Base-by-base conservation (phyloP, 2,113 vertebrate species). In the Chloropsis hardwickii region DNA sequence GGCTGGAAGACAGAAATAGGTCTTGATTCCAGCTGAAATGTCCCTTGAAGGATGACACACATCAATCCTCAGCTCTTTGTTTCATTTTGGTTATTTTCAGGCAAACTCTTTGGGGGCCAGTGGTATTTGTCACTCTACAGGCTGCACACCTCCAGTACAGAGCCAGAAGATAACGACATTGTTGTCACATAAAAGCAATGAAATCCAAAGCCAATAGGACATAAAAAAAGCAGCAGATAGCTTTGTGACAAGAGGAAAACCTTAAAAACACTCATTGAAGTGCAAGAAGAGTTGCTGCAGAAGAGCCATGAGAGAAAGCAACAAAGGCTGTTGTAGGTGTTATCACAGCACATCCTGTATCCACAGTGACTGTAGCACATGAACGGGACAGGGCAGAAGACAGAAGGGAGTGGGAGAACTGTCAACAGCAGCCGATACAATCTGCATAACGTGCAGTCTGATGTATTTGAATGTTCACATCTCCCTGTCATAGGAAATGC, bases 131-230 rank as follows among this genome's bases (percentile, higher is more conserved):
- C 58, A 31, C 39, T 42, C 48, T 56, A 28, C 44, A 82, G 48
- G 35, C 44, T 77, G 45, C 69, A 70, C 28, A 53, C 39, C 18
- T 53, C 40, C 31, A 6, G 7, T 24, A 48, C 9, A 28, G 35
- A 79, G 15, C 20, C 33, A 82, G 44, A 76, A 28, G 15, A 27
- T 1, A 60, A 28, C 1, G 0, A 61, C 1, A 1, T 14, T 39
- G 6, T 10, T 35, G 7, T 47, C 31, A 23, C 33, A 48, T 7
- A n/a, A 24, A 80, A 67, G 35, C 0, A 0, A 70, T 27, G 11
- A 73, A 65, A 73, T 53, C n/a, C 54, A 78, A 48, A 70, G 37
- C 58, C 35, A 67, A 45, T 1, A 80, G 17, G 39, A 29, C 10
- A 53, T 51, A 22, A 84, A 81, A 58, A 70, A 79, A 82, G 58